Evolutionary conservation across 2,797 vertebrate genomes (phyloP).

Genomic region (Bradypodion ventrale): DNA sequence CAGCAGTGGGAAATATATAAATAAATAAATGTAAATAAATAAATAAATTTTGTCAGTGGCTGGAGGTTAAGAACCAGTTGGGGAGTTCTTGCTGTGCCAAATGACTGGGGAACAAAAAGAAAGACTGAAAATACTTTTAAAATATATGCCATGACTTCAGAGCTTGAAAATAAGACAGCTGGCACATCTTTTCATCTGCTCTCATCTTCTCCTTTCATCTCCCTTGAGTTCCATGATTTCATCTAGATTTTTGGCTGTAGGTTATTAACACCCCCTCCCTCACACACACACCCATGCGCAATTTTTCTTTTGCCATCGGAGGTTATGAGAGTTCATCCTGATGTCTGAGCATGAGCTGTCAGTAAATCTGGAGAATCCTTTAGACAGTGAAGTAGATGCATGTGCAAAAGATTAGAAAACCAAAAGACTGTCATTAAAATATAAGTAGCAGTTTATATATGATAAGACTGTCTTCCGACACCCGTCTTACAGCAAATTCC

Average conservation of each 20-base stretch:
- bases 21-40: too few species aligned
- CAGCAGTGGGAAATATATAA: constrained; percentile 56
- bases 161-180: constrained; percentile 41
- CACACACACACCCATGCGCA: too few species aligned
- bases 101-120: background rate
- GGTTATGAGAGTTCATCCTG: constrained; percentile 24
- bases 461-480: constrained; percentile 4
- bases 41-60: constrained; percentile 48
- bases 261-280: too few species aligned
- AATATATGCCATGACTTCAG: constrained; percentile 21
- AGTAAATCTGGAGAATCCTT: constrained; percentile 39
- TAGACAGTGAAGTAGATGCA: constrained; percentile 5
- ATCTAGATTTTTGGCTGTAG: background rate
- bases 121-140: constrained; percentile 2
- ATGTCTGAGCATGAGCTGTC: constrained; percentile 26
- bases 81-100: constrained; percentile 34
- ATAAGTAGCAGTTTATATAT: background rate
- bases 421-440: constrained; percentile 21
- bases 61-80: constrained; percentile 44
- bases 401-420: constrained; percentile 29
- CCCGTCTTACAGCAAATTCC: constrained; percentile 10
- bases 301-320: constrained; percentile 20
- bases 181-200: background rate
- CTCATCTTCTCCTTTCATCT: constrained; percentile 24
- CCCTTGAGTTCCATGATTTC: background rate